Conservation (phyloP, 2,797 vertebrate species). For the Enteromius viviparus region DNA sequence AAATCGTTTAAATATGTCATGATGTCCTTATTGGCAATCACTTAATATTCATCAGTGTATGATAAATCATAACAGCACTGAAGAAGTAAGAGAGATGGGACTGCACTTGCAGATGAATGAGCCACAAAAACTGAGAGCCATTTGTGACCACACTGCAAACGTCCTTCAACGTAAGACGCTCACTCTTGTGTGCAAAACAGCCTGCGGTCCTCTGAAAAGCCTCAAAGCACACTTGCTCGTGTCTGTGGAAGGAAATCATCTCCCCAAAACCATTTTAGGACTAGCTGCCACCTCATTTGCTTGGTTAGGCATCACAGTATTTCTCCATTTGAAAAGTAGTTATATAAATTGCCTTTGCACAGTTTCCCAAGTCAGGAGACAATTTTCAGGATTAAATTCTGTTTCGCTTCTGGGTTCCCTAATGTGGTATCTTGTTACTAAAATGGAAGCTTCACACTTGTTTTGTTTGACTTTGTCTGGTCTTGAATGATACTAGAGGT, state of each 20-base stretch:
- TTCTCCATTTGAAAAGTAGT: conserved; percentile 28
- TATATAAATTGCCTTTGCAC: conserved; percentile 21
- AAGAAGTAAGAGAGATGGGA: conserved; percentile 42
- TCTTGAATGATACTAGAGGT: background rate
- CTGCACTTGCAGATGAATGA: conserved; percentile 27
- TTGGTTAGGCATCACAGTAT: conserved; percentile 26
- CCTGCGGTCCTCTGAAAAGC: conserved; percentile 2
- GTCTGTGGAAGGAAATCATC: conserved; percentile 22
- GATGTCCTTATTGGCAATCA: conserved; percentile 10
- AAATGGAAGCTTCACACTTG: conserved; percentile 12
- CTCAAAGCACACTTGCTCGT: background rate
- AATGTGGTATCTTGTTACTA: conserved; percentile 10
- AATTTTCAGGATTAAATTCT: conserved; percentile 15
- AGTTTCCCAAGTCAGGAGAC: background rate
- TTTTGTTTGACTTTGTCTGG: conserved; percentile 18
- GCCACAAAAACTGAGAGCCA: background rate
- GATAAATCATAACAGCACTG: conserved; percentile 34
- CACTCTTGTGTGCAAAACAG: conserved; percentile 3
- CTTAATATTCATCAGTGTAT: conserved; percentile 24
- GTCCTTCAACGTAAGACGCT: conserved; percentile 10
- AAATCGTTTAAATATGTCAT: conserved; percentile 22
- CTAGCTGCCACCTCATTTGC: background rate
- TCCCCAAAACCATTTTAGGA: conserved; percentile 3
- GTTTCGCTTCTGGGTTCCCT: background rate
- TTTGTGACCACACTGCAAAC: background rate